Conservation (phyloP, 2,113 vertebrate species). For the Ifrita kowaldi region DNA sequence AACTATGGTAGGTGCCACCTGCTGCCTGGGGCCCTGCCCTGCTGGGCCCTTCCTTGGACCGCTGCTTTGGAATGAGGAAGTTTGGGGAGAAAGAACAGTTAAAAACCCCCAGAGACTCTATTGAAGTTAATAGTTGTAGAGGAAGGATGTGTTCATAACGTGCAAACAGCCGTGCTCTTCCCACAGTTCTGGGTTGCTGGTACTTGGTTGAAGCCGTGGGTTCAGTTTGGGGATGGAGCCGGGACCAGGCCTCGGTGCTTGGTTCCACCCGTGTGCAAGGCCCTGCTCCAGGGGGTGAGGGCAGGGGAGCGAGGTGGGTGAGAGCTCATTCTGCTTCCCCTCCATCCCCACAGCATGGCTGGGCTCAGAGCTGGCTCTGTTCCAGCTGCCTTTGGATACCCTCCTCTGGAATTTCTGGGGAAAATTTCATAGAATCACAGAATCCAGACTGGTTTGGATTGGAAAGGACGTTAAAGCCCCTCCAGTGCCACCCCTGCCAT, state of each 20-base stretch:
- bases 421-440: background rate
- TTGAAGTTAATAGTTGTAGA: fast-evolving
- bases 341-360: background rate
- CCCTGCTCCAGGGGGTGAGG: background rate
- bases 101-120: fast-evolving
- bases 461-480: fast-evolving
- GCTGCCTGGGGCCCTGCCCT: background rate
- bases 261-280: fast-evolving
- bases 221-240: background rate
- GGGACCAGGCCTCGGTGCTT: fast-evolving
- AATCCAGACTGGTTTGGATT: background rate
- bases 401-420: background rate
- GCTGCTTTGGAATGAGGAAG: fast-evolving
- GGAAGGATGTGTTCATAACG: fast-evolving
- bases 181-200: background rate
- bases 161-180: fast-evolving
- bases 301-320: too few species aligned
- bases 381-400: background rate
- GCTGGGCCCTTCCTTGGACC: fast-evolving
- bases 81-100: too few species aligned
- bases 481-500: background rate
- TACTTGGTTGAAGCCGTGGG: fast-evolving
- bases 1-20: constrained; percentile 79
- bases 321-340: background rate
- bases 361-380: background rate